Conservation (phyloP, 23 tunicate species). For the Styela plicata region DNA sequence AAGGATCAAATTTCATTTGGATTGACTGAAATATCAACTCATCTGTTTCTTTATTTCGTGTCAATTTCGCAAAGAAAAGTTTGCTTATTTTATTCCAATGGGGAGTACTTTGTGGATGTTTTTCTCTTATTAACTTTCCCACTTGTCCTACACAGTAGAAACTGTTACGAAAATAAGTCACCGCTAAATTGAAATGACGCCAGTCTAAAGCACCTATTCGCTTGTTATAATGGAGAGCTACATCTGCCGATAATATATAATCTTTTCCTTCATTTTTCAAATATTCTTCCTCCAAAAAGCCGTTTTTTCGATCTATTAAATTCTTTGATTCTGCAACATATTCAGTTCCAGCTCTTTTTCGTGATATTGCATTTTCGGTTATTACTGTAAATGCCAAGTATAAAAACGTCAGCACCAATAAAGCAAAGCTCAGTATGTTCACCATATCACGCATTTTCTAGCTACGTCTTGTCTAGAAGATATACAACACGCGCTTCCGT, state of each 20-base stretch:
- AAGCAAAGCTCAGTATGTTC: neutral
- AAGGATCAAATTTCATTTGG: conserved; percentile 13
- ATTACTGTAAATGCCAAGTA: neutral
- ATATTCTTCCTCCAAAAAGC: neutral
- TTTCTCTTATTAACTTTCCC: neutral
- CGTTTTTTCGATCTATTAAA: neutral
- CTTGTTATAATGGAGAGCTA: neutral
- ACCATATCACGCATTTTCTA: neutral
- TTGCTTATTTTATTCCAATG: conserved; percentile 10
- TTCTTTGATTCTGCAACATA: neutral
- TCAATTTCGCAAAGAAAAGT: neutral
- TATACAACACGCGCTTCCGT: too few relatives aligned
- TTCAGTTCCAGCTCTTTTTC: too few relatives aligned
- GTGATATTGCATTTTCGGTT: neutral
- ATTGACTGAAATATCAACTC: neutral
- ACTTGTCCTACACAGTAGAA: conserved; percentile 1
- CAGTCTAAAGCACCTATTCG: neutral
- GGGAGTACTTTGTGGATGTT: neutral
- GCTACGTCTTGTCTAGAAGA: too few relatives aligned
- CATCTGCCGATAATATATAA: neutral
- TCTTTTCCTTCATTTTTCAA: neutral
- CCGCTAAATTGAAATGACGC: neutral
- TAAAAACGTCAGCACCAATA: neutral
- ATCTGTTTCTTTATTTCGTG: neutral
- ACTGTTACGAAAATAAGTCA: neutral